Conservation (phyloP, 2,113 vertebrate species). For the Dinomys branickii region DNA sequence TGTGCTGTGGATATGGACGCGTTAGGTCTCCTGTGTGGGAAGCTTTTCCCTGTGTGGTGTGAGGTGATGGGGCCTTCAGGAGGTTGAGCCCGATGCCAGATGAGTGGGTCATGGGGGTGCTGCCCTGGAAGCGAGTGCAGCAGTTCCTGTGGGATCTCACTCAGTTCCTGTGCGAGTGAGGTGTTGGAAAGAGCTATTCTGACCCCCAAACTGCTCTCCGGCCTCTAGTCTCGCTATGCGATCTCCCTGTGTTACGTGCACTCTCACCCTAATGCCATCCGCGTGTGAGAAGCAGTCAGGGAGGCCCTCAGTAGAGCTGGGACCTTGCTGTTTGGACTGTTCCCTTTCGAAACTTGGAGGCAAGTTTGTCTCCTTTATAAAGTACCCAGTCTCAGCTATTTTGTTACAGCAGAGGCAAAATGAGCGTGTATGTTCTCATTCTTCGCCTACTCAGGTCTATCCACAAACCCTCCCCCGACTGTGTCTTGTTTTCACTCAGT, state of each 20-base stretch:
- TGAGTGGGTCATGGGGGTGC: background rate
- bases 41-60: background rate
- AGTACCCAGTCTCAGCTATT: background rate
- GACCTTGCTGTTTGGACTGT: background rate
- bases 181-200: background rate
- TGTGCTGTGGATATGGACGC: background rate
- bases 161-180: background rate
- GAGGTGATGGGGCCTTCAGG: background rate
- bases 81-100: background rate
- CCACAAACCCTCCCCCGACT: background rate
- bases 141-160: background rate
- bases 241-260: background rate
- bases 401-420: background rate
- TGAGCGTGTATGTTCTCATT: background rate
- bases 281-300: too few species aligned
- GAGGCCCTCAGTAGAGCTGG: background rate
- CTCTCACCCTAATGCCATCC: background rate
- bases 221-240: background rate
- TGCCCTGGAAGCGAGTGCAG: background rate
- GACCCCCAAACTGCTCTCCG: background rate
- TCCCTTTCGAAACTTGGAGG: background rate
- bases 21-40: background rate
- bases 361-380: background rate
- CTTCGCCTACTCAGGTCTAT: background rate
- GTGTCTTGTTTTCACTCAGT: background rate